phyloP scores from a whole-genome alignment of 2,797 vertebrate species.

The Brachyrhaphis roseni region DNA sequence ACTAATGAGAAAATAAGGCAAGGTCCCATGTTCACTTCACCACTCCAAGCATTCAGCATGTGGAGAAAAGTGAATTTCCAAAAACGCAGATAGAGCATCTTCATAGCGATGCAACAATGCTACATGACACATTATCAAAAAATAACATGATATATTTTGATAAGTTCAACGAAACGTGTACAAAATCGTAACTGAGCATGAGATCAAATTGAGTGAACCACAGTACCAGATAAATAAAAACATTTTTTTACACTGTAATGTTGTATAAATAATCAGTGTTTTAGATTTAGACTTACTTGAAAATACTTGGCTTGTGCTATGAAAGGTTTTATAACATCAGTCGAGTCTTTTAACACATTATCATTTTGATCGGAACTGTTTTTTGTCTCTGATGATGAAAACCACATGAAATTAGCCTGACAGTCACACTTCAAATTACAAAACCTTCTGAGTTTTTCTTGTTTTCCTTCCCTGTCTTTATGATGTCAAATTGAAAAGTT shows the following conservation, averaged over 20 bases:
- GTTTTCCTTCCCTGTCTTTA: constrained; percentile 6
- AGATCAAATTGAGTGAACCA: no score
- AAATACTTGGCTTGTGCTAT: neutral
- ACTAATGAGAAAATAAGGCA: no score
- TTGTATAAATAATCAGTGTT: neutral
- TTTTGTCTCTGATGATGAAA: no score
- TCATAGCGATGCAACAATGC: neutral
- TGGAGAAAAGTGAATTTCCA: neutral
- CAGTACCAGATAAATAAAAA: no score
- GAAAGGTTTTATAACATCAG: neutral
- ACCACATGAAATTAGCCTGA: no score
- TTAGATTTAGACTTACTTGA: neutral
- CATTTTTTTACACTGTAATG: neutral
- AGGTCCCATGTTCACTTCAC: neutral
- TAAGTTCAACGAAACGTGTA: neutral
- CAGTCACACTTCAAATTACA: neutral
- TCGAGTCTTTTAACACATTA: neutral
- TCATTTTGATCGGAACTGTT: no score
- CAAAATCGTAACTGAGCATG: no score
- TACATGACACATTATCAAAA: no score
- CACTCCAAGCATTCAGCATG: neutral
- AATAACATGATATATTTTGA: neutral
- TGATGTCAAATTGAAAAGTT: constrained; percentile 39
- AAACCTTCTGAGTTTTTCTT: neutral
- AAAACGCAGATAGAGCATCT: neutral